Conservation (phyloP, 2,888 invertebrate genomes). For the Nymphalis c-album region DNA sequence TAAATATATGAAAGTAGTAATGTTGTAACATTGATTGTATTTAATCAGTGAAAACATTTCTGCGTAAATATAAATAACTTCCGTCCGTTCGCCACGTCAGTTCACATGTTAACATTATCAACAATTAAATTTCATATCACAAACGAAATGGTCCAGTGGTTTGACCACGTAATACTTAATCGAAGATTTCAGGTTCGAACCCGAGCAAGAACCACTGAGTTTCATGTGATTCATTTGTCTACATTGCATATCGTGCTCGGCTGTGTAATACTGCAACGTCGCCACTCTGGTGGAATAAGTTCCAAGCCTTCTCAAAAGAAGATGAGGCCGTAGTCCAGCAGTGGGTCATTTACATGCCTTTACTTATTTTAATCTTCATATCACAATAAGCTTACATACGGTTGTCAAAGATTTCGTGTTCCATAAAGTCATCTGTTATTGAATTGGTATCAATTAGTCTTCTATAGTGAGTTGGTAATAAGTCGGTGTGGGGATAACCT, state of each 20-base stretch:
- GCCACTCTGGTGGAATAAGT: too few species aligned
- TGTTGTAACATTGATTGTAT: constrained; percentile 6
- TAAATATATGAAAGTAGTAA: constrained; percentile 12
- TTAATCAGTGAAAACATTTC: constrained; percentile 31
- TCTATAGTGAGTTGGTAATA: constrained; percentile 42
- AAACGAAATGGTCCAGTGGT: too few species aligned
- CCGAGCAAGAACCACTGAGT: too few species aligned
- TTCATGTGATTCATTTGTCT: too few species aligned
- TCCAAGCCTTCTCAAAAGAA: too few species aligned
- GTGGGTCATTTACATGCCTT: too few species aligned
- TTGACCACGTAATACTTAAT: too few species aligned
- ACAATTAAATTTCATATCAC: not conserved
- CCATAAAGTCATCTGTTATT: constrained; percentile 4
- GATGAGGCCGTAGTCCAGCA: too few species aligned
- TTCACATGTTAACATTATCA: constrained; percentile 8
- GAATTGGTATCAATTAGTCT: constrained; percentile 24
- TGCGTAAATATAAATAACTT: constrained; percentile 24
- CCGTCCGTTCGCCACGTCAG: constrained; percentile 23
- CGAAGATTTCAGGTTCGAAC: too few species aligned
- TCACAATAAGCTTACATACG: not conserved
- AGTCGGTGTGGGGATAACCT: constrained; percentile 48
- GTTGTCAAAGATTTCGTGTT: constrained; percentile 4
- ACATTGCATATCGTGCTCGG: too few species aligned
- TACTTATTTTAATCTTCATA: not conserved
- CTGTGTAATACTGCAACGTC: too few species aligned